Percentiles rank a stretch among this genome's conserved stretches.
These are phyloP conservation scores for Cisticola juncidis DNA, from an alignment of 2,113 vertebrate species.

Conservation along the genomic window DNA sequence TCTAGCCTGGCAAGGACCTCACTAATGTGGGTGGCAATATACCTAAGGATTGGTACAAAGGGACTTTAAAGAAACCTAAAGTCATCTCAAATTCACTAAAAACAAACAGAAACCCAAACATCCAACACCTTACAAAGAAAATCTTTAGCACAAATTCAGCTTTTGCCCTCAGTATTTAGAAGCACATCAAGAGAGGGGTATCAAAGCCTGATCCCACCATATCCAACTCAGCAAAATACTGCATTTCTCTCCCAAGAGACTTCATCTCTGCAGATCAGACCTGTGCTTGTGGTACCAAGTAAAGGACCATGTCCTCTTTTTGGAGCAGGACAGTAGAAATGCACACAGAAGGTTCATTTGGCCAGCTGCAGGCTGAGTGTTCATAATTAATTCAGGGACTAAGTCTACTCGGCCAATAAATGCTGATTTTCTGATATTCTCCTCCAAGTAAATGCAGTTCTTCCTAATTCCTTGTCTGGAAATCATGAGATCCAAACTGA, in stretches of 20 bases:
- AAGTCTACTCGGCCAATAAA: background rate
- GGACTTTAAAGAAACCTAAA: background rate
- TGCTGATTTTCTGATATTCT: background rate
- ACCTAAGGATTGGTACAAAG: accelerated
- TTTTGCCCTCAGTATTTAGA: background rate
- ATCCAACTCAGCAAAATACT: background rate
- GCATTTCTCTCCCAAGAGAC: background rate
- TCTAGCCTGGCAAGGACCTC: background rate
- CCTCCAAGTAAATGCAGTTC: background rate
- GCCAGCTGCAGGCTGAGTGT: background rate
- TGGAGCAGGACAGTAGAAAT: background rate
- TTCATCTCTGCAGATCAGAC: background rate
- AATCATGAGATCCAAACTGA: background rate
- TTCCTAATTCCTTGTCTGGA: background rate
- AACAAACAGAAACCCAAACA: background rate
- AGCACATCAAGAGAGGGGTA: background rate
- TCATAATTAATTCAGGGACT: background rate
- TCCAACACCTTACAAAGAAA: background rate
- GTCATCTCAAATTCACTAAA: background rate
- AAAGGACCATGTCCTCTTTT: background rate
- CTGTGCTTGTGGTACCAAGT: background rate
- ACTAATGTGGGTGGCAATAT: background rate
- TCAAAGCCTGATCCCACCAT: background rate
- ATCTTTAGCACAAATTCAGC: background rate
- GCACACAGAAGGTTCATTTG: background rate